Percentiles rank a stretch among this genome's conserved stretches.
These are phyloP conservation scores for Drosophila persimilis DNA, from an alignment of 1,140 invertebrate genomes.

Conservation along the genomic window DNA sequence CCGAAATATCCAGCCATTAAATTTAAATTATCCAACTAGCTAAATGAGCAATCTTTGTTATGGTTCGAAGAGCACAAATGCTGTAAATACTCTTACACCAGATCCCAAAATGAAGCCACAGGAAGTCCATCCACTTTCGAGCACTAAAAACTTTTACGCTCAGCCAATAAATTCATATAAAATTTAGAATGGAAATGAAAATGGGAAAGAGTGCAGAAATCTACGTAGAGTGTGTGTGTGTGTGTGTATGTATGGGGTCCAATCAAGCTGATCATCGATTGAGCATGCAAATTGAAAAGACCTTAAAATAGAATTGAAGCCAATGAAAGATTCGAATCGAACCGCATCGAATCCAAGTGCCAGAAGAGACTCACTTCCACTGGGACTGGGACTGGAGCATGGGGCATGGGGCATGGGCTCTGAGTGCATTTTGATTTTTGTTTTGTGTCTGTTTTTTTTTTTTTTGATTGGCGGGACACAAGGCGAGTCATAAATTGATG, in stretches of 20 bases:
- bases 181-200: conserved; percentile 38
- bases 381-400: background rate
- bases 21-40: background rate
- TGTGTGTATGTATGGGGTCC: conserved; percentile 1
- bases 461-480: conserved; percentile 37
- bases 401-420: conserved; percentile 2
- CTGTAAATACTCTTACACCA: conserved; percentile 34
- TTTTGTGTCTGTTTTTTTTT: background rate
- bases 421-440: conserved; percentile 62
- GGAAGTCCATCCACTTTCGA: conserved; percentile 49
- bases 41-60: conserved; percentile 63
- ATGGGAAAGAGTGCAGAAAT: conserved; percentile 39
- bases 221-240: conserved; percentile 1
- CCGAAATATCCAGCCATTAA: background rate
- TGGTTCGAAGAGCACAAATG: conserved; percentile 4
- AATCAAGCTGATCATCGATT: conserved; percentile 58
- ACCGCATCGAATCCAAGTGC: conserved; percentile 17
- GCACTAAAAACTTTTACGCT: conserved; percentile 47
- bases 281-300: conserved; percentile 75
- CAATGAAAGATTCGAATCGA: conserved; percentile 59
- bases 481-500: conserved; percentile 53
- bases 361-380: too few relatives aligned
- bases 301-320: conserved; percentile 77
- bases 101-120: conserved; percentile 34
- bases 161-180: conserved; percentile 63